phyloP scores from a whole-genome alignment of 2,797 vertebrate species.

The Sebastes matsubarae region DNA sequence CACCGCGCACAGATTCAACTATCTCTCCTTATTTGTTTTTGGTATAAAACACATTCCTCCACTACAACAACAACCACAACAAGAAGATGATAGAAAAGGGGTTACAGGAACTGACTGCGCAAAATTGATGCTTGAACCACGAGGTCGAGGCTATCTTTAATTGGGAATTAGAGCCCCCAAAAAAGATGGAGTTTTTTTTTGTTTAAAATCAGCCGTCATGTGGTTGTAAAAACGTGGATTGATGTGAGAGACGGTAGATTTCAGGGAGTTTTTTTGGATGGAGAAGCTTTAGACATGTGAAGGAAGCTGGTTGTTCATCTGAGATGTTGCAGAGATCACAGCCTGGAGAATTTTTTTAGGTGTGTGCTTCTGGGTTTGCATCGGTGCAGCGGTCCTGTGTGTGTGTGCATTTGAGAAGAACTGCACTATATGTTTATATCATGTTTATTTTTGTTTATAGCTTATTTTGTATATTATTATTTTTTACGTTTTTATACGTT shows the following conservation, averaged over 20 bases:
- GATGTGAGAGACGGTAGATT: neutral
- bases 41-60: conserved; percentile 28
- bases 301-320: neutral
- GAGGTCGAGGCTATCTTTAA: neutral
- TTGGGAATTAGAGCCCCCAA: neutral
- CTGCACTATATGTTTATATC: too few relatives aligned
- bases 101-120: conserved; percentile 5
- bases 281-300: neutral
- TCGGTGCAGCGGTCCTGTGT: neutral
- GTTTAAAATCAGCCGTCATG: neutral
- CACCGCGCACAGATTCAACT: conserved; percentile 27
- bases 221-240: neutral
- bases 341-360: neutral
- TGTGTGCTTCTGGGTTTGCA: neutral
- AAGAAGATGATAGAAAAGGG: too few relatives aligned
- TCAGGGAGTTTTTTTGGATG: conserved; percentile 9
- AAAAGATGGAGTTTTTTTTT: neutral
- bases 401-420: neutral
- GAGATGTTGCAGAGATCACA: conserved; percentile 2
- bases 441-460: too few relatives aligned
- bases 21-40: neutral
- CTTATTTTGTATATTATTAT: too few relatives aligned
- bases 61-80: neutral
- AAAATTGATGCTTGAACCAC: conserved; percentile 31
- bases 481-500: too few relatives aligned